Conservation (phyloP, 1,140 invertebrate species). For the Heliconius hermathena region DNA sequence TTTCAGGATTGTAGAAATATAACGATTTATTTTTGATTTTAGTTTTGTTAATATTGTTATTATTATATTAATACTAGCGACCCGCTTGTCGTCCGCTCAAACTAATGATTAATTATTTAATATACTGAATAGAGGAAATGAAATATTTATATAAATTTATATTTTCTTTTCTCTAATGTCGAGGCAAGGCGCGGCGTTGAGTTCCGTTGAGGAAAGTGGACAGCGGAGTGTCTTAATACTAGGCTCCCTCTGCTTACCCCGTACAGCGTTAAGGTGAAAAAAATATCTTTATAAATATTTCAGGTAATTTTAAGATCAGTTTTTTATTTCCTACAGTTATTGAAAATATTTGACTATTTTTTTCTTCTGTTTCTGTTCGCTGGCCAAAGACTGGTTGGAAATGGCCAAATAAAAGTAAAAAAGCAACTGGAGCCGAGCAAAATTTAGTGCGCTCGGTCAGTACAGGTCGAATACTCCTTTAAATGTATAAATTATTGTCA, state of each 20-base stretch:
- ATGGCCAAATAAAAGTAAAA: not conserved
- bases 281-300: not conserved
- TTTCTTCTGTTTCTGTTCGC: not conserved
- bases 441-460: conserved; percentile 12
- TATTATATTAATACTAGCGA: too few relatives aligned
- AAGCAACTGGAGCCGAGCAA: not conserved
- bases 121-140: too few relatives aligned
- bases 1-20: not conserved
- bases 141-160: too few relatives aligned
- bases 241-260: too few relatives aligned
- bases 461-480: conserved; percentile 10
- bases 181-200: too few relatives aligned
- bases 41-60: too few relatives aligned
- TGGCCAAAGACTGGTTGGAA: conserved; percentile 13
- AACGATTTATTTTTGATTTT: not conserved
- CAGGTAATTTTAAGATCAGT: not conserved
- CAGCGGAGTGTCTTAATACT: too few relatives aligned
- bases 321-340: not conserved
- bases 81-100: too few relatives aligned
- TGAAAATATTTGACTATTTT: not conserved
- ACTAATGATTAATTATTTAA: too few relatives aligned
- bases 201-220: too few relatives aligned
- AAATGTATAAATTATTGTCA: conserved; percentile 11
- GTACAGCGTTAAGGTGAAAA: too few relatives aligned
- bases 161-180: too few relatives aligned